phyloP scores from a whole-genome alignment of 1,140 invertebrate species.

The Drosophila gunungcola region DNA sequence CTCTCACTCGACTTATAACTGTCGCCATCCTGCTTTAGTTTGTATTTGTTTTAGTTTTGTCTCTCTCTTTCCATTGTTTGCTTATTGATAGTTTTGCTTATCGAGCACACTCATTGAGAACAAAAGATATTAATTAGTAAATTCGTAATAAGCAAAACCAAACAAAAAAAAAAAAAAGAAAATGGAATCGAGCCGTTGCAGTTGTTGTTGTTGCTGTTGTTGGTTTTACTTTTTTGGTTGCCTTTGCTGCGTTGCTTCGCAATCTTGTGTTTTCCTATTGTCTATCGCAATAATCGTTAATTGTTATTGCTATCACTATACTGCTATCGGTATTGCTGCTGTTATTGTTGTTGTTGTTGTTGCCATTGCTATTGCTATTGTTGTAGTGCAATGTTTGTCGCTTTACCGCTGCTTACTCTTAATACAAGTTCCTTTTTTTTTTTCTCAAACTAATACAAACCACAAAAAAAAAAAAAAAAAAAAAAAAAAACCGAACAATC shows the following conservation, averaged over 20 bases:
- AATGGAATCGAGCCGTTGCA: constrained; percentile 9
- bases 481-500: constrained; percentile 9
- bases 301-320: constrained; percentile 27
- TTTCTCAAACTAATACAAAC: constrained; percentile 33
- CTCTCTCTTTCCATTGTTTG: constrained; percentile 31
- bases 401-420: constrained; percentile 48
- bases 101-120: constrained; percentile 50
- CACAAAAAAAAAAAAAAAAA: constrained; percentile 9
- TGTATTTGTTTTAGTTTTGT: constrained; percentile 42
- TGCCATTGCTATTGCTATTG: constrained; percentile 20
- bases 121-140: constrained; percentile 11
- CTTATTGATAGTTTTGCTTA: constrained; percentile 26
- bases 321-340: constrained; percentile 24
- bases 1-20: constrained; percentile 26
- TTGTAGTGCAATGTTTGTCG: constrained; percentile 36
- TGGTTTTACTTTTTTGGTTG: constrained; percentile 25
- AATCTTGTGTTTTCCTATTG: constrained; percentile 23
- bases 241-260: constrained; percentile 15
- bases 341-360: constrained; percentile 3
- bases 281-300: constrained; percentile 37
- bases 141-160: neutral
- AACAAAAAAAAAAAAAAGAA: neutral
- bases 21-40: constrained; percentile 26
- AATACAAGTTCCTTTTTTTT: constrained; percentile 40
- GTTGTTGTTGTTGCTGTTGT: constrained; percentile 28